phyloP scores from a whole-genome alignment of 2,888 invertebrate genomes.

The Melikaiella ostensackeni region DNA sequence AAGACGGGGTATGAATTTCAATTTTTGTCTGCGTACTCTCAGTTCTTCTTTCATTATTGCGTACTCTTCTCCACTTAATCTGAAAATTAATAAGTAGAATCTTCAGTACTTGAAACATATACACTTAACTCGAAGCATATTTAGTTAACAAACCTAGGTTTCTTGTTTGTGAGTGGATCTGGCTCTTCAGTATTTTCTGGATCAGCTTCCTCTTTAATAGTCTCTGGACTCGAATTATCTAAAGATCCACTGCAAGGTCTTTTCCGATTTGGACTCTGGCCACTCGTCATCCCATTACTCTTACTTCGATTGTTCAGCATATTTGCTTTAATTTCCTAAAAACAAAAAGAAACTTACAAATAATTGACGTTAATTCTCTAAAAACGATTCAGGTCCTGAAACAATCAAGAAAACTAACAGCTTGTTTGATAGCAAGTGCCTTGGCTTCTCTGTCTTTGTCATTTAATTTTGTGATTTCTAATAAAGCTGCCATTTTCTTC shows the following conservation, averaged over 20 bases:
- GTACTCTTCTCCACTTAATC: constrained; percentile 69
- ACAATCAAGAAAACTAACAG: constrained; percentile 48
- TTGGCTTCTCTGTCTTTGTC: constrained; percentile 79
- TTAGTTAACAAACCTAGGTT: constrained; percentile 59
- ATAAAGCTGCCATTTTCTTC: constrained; percentile 82
- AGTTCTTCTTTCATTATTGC: constrained; percentile 78
- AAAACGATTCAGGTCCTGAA: neutral
- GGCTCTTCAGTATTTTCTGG: constrained; percentile 45
- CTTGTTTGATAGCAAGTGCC: constrained; percentile 55
- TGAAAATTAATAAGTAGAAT: constrained; percentile 43
- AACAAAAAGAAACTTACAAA: neutral
- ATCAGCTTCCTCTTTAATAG: constrained; percentile 40
- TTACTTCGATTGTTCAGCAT: constrained; percentile 35
- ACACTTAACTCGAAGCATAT: constrained; percentile 12
- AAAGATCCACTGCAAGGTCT: constrained; percentile 55
- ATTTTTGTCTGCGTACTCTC: constrained; percentile 77
- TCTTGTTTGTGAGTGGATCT: constrained; percentile 63
- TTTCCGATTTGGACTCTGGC: constrained; percentile 61
- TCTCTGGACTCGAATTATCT: constrained; percentile 37
- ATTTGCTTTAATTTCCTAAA: constrained; percentile 43
- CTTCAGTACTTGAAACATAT: neutral
- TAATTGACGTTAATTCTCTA: neutral
- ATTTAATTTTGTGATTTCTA: constrained; percentile 81
- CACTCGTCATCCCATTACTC: constrained; percentile 41
- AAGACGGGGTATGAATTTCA: constrained; percentile 80